phyloP scores from a whole-genome alignment of 2,113 vertebrate species.

The Podarcis cretensis region DNA sequence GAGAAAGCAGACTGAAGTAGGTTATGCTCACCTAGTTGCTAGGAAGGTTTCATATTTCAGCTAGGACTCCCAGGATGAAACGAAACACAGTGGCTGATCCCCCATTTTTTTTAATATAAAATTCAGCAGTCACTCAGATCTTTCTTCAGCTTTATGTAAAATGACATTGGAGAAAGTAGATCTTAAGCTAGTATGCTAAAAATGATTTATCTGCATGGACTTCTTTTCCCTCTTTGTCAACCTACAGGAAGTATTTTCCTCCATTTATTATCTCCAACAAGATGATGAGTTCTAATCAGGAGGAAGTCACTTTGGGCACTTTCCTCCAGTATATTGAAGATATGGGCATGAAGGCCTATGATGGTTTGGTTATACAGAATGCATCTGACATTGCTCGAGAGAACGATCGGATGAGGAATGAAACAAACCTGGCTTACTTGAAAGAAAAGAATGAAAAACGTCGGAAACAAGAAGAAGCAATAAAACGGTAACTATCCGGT shows the following conservation, averaged over 20 bases:
- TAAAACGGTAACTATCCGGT: constrained; percentile 85
- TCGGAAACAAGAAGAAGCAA: constrained; percentile 92
- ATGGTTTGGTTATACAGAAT: constrained; percentile 96
- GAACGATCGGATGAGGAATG: constrained; percentile 93
- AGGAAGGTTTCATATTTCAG: not conserved
- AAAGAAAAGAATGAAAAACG: constrained; percentile 96
- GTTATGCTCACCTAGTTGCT: not conserved
- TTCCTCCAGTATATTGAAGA: constrained; percentile 97
- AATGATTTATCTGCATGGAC: not conserved
- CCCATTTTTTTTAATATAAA: not conserved
- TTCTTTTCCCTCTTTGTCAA: constrained; percentile 49
- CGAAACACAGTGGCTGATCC: not conserved
- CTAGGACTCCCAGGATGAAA: not conserved
- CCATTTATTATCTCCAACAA: constrained; percentile 82
- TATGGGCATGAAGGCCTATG: constrained; percentile 91
- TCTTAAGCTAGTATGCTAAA: not conserved
- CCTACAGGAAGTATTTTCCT: constrained; percentile 82
- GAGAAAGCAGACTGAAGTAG: not conserved
- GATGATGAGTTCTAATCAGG: constrained; percentile 94
- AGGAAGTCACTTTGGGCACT: constrained; percentile 85
- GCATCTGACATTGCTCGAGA: constrained; percentile 97
- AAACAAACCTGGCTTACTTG: constrained; percentile 92
- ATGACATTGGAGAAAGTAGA: not conserved
- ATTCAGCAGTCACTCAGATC: not conserved
- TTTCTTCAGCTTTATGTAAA: not conserved